phyloP scores from a whole-genome alignment of 2,113 vertebrate species.

The Brachionichthys hirsutus region DNA sequence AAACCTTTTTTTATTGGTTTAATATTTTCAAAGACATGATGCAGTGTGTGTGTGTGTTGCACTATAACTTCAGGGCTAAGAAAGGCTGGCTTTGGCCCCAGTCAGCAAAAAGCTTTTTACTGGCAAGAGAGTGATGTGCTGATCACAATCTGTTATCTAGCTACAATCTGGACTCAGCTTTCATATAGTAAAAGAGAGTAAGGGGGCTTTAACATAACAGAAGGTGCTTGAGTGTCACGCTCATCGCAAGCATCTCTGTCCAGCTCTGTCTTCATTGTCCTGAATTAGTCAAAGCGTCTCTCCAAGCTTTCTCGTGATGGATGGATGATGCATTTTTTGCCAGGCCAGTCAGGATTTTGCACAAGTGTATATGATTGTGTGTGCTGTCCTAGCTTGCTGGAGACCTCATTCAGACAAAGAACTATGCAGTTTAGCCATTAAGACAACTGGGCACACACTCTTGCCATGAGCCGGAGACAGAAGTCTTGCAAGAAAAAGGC shows the following conservation, averaged over 20 bases:
- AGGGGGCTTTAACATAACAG: conserved; percentile 57
- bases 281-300: conserved; percentile 65
- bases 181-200: conserved; percentile 66
- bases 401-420: conserved; percentile 61
- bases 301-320: conserved; percentile 60
- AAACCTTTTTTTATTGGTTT: conserved; percentile 72
- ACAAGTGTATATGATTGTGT: conserved; percentile 30
- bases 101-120: conserved; percentile 78
- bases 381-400: conserved; percentile 35
- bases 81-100: conserved; percentile 81
- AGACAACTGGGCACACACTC: conserved; percentile 54
- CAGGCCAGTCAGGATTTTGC: conserved; percentile 34
- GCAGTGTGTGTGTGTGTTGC: conserved; percentile 73
- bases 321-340: conserved; percentile 61
- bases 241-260: conserved; percentile 67
- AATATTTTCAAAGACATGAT: conserved; percentile 67
- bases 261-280: conserved; percentile 67
- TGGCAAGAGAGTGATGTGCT: conserved; percentile 71
- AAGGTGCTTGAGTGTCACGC: conserved; percentile 67
- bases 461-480: conserved; percentile 50
- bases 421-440: conserved; percentile 71
- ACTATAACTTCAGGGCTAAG: conserved; percentile 60
- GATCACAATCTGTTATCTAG: conserved; percentile 75
- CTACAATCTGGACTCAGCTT: conserved; percentile 68
- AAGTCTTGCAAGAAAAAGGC: conserved; percentile 41